phyloP scores from a whole-genome alignment of 1,140 invertebrate genomes.

The Orchesella cincta region DNA sequence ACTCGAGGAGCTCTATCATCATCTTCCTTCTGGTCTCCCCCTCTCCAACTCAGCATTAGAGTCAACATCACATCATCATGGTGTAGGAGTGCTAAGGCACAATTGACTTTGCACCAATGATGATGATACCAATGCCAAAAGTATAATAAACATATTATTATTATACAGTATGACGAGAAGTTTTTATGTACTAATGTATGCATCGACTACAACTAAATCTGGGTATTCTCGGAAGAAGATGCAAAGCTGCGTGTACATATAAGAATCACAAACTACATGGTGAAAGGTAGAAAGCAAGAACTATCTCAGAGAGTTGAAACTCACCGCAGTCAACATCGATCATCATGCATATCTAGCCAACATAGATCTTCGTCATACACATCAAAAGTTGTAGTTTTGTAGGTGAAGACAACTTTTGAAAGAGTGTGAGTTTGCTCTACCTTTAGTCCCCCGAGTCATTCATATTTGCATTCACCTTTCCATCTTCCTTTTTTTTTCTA shows the following conservation, averaged over 20 bases:
- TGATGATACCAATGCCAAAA: constrained; percentile 18
- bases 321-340: background rate
- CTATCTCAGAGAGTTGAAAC: background rate
- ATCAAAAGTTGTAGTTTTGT: background rate
- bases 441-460: constrained; percentile 34
- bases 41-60: background rate
- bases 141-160: constrained; percentile 24
- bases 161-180: too few species aligned
- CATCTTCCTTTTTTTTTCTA: constrained; percentile 23
- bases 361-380: background rate
- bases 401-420: constrained; percentile 7
- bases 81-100: background rate
- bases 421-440: background rate
- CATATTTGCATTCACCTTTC: constrained; percentile 41
- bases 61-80: too few species aligned
- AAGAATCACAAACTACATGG: background rate
- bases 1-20: background rate
- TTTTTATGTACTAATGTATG: too few species aligned
- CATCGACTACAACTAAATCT: background rate
- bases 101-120: constrained; percentile 19
- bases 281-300: background rate
- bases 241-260: background rate
- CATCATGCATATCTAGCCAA: background rate
- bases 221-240: background rate
- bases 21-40: background rate